Evolutionary conservation across 1,140 invertebrate genomes (phyloP).

Genomic region (Paracyclopina nana): DNA sequence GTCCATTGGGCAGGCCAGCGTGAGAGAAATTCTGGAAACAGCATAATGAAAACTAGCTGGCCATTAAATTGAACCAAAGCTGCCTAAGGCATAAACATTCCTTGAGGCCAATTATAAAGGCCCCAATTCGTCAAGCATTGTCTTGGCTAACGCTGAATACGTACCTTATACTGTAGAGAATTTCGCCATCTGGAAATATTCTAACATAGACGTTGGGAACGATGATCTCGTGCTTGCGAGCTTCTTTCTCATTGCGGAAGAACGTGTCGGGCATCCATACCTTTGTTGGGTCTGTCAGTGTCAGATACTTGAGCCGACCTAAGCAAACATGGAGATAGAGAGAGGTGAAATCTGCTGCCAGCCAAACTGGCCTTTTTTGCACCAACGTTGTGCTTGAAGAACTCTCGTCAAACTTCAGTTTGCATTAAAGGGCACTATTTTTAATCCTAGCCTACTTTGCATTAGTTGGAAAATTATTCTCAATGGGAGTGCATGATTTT

Average conservation of each 20-base stretch:
- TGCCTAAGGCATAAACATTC: too few species aligned
- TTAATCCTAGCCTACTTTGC: too few species aligned
- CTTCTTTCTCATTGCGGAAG: constrained; percentile 83
- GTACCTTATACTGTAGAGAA: constrained; percentile 66
- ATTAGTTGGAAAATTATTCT: too few species aligned
- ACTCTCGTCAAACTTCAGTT: too few species aligned
- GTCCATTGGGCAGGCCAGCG: constrained; percentile 86
- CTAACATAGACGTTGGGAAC: constrained; percentile 92
- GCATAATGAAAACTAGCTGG: too few species aligned
- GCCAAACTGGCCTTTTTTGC: neutral
- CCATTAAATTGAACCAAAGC: too few species aligned
- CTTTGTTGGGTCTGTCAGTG: constrained; percentile 67
- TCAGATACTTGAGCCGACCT: constrained; percentile 71
- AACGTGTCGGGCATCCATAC: constrained; percentile 96
- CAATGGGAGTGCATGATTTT: too few species aligned
- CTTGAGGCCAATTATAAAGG: too few species aligned
- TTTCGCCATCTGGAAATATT: constrained; percentile 80
- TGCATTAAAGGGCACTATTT: too few species aligned
- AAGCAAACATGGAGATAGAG: constrained; percentile 10
- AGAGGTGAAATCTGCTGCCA: neutral
- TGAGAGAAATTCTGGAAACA: constrained; percentile 55
- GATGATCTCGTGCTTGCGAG: constrained; percentile 90
- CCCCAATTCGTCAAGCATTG: too few species aligned
- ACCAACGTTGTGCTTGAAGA: neutral
- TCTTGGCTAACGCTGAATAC: too few species aligned